phyloP scores from a whole-genome alignment of 2,797 vertebrate genomes.

The Esox masquinongy region DNA sequence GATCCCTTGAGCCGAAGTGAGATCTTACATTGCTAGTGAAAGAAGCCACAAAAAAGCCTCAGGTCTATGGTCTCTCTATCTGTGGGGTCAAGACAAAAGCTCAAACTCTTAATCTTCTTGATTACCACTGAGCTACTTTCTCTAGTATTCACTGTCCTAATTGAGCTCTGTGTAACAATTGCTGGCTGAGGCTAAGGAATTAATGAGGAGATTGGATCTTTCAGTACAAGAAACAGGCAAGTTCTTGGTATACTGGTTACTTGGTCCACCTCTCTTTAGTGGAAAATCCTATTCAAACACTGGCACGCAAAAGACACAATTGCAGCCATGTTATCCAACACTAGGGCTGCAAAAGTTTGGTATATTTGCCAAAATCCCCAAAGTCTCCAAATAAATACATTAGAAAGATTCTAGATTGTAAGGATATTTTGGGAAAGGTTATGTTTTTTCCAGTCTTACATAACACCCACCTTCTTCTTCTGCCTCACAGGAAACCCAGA shows the following conservation, averaged over 20 bases:
- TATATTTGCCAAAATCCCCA: too few relatives aligned
- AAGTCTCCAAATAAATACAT: too few relatives aligned
- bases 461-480: constrained; percentile 71
- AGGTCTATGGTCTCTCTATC: too few relatives aligned
- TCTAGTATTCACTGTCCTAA: not conserved
- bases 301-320: not conserved
- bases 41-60: not conserved
- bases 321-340: too few relatives aligned
- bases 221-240: not conserved
- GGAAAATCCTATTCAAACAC: not conserved
- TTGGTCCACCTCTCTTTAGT: not conserved
- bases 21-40: not conserved
- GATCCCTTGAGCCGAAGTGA: not conserved
- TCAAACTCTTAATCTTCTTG: not conserved
- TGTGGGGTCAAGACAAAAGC: not conserved
- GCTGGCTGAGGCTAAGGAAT: not conserved
- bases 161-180: not conserved
- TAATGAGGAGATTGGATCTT: not conserved
- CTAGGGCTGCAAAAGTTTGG: too few relatives aligned
- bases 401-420: too few relatives aligned
- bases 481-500: constrained; percentile 85
- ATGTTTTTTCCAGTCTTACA: constrained; percentile 13
- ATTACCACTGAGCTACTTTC: not conserved
- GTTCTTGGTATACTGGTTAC: not conserved
- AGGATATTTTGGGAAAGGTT: too few relatives aligned